Evolutionary conservation across 2,113 vertebrate species (phyloP).

Genomic region (Spermophilus dauricus): DNA sequence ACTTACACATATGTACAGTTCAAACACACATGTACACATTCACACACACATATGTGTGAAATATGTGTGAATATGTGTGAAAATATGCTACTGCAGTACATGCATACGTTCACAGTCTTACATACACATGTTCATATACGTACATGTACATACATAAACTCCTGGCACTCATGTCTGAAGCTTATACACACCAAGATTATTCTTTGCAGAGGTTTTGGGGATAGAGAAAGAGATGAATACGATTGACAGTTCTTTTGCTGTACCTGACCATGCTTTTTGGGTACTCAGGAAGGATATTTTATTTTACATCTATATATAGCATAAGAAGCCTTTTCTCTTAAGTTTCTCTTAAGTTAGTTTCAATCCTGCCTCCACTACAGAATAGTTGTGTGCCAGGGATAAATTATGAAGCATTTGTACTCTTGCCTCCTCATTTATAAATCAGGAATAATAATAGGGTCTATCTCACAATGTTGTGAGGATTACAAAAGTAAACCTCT

Average conservation of each 20-base stretch:
- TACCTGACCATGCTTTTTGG: not conserved
- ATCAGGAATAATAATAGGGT: not conserved
- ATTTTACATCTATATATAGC: not conserved
- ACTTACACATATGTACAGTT: not conserved
- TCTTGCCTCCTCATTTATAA: not conserved
- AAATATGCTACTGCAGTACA: not conserved
- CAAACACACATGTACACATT: no score
- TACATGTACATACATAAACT: not conserved
- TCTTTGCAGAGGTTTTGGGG: not conserved
- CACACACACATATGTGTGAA: not conserved
- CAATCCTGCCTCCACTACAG: not conserved
- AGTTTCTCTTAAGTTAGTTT: not conserved
- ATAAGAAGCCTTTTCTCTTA: not conserved
- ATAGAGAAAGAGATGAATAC: not conserved
- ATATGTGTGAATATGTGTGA: not conserved
- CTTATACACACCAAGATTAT: not conserved
- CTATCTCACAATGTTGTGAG: not conserved
- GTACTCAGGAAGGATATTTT: not conserved
- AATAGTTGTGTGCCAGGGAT: not conserved
- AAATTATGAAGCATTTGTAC: not conserved
- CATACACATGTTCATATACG: not conserved
- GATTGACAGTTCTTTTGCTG: not conserved
- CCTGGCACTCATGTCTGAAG: not conserved
- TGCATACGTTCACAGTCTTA: accelerated
- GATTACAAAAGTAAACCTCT: not conserved